Evolutionary conservation across 2,113 vertebrate genomes (phyloP), one percentile per base, ranked within the genome.

Genomic region (Coturnix japonica): DNA sequence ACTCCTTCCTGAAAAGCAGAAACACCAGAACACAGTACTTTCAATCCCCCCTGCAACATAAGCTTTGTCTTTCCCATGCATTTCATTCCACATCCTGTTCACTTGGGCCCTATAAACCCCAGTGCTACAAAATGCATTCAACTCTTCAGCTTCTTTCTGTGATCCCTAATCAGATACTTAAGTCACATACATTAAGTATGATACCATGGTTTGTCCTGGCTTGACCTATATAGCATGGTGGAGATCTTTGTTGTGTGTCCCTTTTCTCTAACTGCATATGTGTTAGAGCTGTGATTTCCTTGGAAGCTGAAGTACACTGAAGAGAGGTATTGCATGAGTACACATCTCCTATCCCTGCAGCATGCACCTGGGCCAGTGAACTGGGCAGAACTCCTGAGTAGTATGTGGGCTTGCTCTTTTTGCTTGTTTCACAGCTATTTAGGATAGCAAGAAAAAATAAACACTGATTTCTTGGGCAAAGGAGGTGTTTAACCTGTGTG

Each of bases 231-330:
- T 2, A 53, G 28, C 21, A 54, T 0, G 9, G 39, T 12, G 31
- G 4, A 33, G 30, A 5, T 31, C 25, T 67, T 74, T 74, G 9
- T 26, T 64, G 22, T 46, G 9, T 41, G 44, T 37, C 49, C 18
- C 51, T 8, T 31, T 71, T 44, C 33, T n/a, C 37, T 60, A 54
- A 73, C 22, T 5, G 2, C 9, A 33, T 0, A 0, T 8, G 22
- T 2, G 7, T n/a, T 56, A 49, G 31, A 66, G 25, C 56, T 41
- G 33, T 17, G 46, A 84, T 60, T 84, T 78, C 31, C 51, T 31
- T 64, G 47, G 46, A 81, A 71, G 81, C 10, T 21, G 33, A 49
- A 77, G 14, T 14, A 66, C 18, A 39, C 30, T 35, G 80, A 81
- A 74, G 23, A 80, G 9, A 5, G 11, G 6, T 54, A 28, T 59